A percentile compares a stretch with the other conserved stretches of the same genome.
Evolutionary conservation across 2,797 vertebrate genomes (phyloP).

Genomic region (Melanotaenia nigrans): DNA sequence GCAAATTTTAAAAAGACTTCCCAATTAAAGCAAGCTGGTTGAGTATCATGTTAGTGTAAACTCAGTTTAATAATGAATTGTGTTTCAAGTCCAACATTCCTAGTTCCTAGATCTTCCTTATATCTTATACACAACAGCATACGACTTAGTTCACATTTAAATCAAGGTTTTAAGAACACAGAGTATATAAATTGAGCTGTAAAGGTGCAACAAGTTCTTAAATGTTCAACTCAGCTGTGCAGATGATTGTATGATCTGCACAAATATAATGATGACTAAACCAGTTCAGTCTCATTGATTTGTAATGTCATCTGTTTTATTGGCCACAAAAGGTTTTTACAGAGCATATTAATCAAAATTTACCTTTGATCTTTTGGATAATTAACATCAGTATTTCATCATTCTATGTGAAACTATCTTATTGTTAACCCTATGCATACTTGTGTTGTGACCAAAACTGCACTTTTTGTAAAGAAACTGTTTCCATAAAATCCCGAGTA

Average conservation of each 20-base stretch:
- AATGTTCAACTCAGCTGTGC: not conserved
- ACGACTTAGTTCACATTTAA: not conserved
- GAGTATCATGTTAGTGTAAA: not conserved
- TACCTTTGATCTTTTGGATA: not conserved
- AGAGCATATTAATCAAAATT: not conserved
- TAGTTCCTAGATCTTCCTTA: too few species aligned
- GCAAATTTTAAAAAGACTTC: slow-evolving; percentile 4
- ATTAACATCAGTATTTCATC: not conserved
- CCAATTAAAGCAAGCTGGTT: not conserved
- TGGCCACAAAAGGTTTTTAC: not conserved
- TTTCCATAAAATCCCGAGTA: not conserved
- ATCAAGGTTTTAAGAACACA: not conserved
- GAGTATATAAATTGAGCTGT: not conserved
- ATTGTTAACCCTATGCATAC: too few species aligned
- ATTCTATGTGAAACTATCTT: not conserved
- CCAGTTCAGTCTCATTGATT: not conserved
- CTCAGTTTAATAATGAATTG: not conserved
- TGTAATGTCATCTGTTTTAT: not conserved
- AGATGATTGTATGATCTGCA: not conserved
- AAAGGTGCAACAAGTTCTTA: not conserved
- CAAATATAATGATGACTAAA: not conserved
- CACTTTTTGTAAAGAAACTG: not conserved
- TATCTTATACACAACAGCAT: too few species aligned
- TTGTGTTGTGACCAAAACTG: not conserved
- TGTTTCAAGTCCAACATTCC: too few species aligned